Evolutionary conservation across 2,888 invertebrate species (phyloP).

Genomic region (Oxytorus armatus): DNA sequence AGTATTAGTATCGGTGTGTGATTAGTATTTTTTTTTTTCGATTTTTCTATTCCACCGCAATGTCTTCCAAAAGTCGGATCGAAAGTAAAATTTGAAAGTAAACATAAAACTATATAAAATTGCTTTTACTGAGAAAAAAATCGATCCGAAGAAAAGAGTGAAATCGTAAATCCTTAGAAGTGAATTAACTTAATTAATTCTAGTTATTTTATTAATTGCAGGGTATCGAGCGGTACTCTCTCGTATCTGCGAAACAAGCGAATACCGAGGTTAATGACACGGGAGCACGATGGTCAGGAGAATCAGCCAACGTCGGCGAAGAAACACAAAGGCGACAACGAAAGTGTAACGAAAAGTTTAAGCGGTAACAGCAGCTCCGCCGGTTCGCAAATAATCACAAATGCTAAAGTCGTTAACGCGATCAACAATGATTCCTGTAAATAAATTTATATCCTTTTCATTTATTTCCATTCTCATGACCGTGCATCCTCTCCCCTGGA

Average conservation of each 20-base stretch:
- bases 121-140: too few relatives aligned
- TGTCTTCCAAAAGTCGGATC: too few relatives aligned
- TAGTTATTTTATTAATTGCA: slow-evolving; percentile 54
- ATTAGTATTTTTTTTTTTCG: too few relatives aligned
- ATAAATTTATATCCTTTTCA: slow-evolving; percentile 77
- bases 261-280: slow-evolving; percentile 80
- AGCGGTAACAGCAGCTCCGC: slow-evolving; percentile 17
- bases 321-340: slow-evolving; percentile 80
- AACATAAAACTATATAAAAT: too few relatives aligned
- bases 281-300: slow-evolving; percentile 77
- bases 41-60: too few relatives aligned
- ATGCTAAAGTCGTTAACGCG: slow-evolving; percentile 38
- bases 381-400: slow-evolving; percentile 5
- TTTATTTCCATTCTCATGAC: slow-evolving; percentile 29
- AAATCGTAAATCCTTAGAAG: too few relatives aligned
- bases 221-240: slow-evolving; percentile 78
- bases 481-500: slow-evolving; percentile 70
- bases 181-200: background rate
- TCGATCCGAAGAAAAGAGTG: too few relatives aligned
- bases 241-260: slow-evolving; percentile 80
- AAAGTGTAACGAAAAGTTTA: slow-evolving; percentile 28
- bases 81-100: too few relatives aligned
- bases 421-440: slow-evolving; percentile 80
- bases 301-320: slow-evolving; percentile 73
- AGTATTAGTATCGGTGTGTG: too few relatives aligned